Evolutionary conservation across 2,888 invertebrate species (phyloP).

Genomic region (Cataglyphis albicans): DNA sequence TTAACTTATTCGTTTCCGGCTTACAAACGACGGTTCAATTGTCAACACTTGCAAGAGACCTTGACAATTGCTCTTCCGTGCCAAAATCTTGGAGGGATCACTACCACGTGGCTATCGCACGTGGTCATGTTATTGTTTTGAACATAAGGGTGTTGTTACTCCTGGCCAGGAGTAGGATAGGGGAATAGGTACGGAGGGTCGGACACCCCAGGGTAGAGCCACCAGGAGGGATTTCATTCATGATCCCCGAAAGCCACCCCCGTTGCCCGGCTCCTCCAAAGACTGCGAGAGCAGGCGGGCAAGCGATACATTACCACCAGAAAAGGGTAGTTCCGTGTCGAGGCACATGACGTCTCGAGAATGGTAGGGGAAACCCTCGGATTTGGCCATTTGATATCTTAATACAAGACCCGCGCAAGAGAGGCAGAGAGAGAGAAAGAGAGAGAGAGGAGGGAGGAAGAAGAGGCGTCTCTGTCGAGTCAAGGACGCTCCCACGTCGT

Average conservation of each 20-base stretch:
- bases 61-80: not conserved
- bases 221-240: conserved; percentile 86
- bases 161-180: conserved; percentile 73
- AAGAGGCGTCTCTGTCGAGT: conserved; percentile 42
- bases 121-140: conserved; percentile 85
- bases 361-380: conserved; percentile 80
- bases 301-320: conserved; percentile 82
- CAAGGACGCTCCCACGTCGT: conserved; percentile 78
- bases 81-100: conserved; percentile 40
- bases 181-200: conserved; percentile 83
- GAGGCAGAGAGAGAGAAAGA: conserved; percentile 15
- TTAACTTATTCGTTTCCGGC: not conserved
- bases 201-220: conserved; percentile 83
- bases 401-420: conserved; percentile 73
- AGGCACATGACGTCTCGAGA: conserved; percentile 80
- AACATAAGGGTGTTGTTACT: conserved; percentile 76
- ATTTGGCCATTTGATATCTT: conserved; percentile 85
- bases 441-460: conserved; percentile 11
- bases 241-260: conserved; percentile 78
- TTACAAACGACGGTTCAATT: not conserved
- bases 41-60: not conserved
- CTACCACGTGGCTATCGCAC: conserved; percentile 79
- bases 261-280: conserved; percentile 73
- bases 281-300: conserved; percentile 75
- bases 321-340: conserved; percentile 80